Evolutionary conservation across 1,140 invertebrate genomes (phyloP).

Genomic region (Drosophila ambigua): DNA sequence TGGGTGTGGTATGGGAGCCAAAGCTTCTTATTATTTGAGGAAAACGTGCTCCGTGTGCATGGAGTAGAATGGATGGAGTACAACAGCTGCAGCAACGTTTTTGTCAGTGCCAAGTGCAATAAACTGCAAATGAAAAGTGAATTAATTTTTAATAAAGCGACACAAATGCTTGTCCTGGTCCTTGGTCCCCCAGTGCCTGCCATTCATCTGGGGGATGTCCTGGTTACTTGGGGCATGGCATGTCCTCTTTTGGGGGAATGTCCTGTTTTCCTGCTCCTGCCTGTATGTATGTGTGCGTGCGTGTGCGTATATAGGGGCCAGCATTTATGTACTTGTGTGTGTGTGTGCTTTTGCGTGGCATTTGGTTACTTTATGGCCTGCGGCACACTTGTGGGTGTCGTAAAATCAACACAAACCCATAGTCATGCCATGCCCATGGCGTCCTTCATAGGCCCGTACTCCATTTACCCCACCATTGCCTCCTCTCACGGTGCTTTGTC

Average conservation of each 20-base stretch:
- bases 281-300: neutral
- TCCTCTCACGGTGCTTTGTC: conserved; percentile 43
- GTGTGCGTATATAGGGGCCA: conserved; percentile 1
- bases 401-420: conserved; percentile 70
- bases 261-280: conserved; percentile 14
- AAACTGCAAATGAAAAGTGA: conserved; percentile 81
- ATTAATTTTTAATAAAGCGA: conserved; percentile 80
- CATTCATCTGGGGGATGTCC: conserved; percentile 16
- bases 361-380: conserved; percentile 73
- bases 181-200: neutral
- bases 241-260: conserved; percentile 5
- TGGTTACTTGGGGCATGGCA: conserved; percentile 1
- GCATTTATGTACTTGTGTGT: neutral
- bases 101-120: conserved; percentile 76
- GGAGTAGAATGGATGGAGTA: conserved; percentile 7
- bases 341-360: conserved; percentile 47
- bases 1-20: neutral
- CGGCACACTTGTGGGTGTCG: conserved; percentile 75
- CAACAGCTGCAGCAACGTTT: conserved; percentile 56
- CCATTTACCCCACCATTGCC: neutral
- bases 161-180: conserved; percentile 54
- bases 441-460: neutral
- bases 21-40: conserved; percentile 54
- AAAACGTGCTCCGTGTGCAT: conserved; percentile 20
- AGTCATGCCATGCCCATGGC: neutral